These are phyloP conservation scores for Microctonus hyperodae DNA, from an alignment of 2,888 invertebrate species.

Conservation along the genomic window DNA sequence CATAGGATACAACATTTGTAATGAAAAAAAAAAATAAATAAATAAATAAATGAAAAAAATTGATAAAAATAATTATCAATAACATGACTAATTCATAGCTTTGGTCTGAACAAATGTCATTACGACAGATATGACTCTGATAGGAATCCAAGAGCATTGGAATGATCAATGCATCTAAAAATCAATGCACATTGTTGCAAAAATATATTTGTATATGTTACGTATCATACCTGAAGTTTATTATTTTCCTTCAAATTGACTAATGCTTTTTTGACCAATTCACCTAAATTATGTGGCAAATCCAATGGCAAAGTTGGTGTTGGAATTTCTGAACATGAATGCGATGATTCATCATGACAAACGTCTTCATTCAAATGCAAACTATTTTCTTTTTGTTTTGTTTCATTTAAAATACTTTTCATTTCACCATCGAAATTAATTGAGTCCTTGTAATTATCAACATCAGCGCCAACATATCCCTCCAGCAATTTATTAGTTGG, in stretches of 20 bases:
- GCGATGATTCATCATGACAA: conserved; percentile 4
- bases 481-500: conserved; percentile 75
- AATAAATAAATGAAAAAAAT: not conserved
- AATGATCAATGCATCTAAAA: not conserved
- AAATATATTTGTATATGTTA: not conserved
- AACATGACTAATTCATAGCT: conserved; percentile 19
- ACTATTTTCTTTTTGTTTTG: conserved; percentile 33
- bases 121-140: conserved; percentile 7
- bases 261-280: conserved; percentile 54
- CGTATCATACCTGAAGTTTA: conserved; percentile 33
- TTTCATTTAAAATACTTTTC: conserved; percentile 31
- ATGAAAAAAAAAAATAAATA: not conserved
- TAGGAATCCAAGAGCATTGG: not conserved
- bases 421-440: conserved; percentile 34
- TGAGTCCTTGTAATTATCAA: conserved; percentile 56
- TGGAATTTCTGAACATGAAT: conserved; percentile 21
- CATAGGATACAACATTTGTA: not conserved
- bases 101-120: conserved; percentile 21
- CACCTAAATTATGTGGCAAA: conserved; percentile 51
- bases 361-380: conserved; percentile 33
- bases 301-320: conserved; percentile 39
- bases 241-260: conserved; percentile 48
- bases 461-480: conserved; percentile 67
- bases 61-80: not conserved
- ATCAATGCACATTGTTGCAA: not conserved